Conservation (phyloP, 35 echinoderm and acorn worm genomes). For the Holothuria glaberrima region DNA sequence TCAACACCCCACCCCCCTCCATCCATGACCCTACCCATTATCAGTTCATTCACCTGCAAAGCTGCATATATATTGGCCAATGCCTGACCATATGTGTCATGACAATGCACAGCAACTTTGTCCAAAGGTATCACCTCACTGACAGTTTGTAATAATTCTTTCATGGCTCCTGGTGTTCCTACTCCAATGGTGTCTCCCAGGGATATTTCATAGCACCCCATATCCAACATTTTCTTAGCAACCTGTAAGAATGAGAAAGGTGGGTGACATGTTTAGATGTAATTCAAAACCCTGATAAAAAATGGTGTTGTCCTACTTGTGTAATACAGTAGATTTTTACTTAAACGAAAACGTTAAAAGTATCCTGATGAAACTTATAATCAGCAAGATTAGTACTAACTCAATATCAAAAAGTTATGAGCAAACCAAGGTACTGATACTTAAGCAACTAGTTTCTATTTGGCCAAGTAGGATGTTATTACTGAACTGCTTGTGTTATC, state of each 20-base stretch:
- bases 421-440: too few species aligned
- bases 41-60: conserved; percentile 74
- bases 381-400: too few species aligned
- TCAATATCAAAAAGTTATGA: too few species aligned
- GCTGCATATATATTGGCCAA: conserved; percentile 95
- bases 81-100: conserved; percentile 98
- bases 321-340: not conserved
- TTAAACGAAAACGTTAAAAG: too few species aligned
- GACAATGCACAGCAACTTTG: conserved; percentile 91
- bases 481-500: too few species aligned
- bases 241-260: conserved; percentile 60
- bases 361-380: too few species aligned
- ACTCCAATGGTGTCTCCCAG: conserved; percentile 99
- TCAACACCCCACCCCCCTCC: too few species aligned
- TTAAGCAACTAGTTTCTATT: too few species aligned
- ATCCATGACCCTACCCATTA: not conserved
- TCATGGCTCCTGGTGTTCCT: conserved; percentile 85
- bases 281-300: too few species aligned
- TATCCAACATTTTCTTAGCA: conserved; percentile 92
- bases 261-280: too few species aligned
- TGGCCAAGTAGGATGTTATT: too few species aligned
- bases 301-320: not conserved
- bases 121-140: conserved; percentile 74
- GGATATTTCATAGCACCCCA: conserved; percentile 99
- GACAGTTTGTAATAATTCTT: conserved; percentile 67